Evolutionary conservation across 1,140 invertebrate genomes (phyloP).

Genomic region (Pygmarrhopalites habei): DNA sequence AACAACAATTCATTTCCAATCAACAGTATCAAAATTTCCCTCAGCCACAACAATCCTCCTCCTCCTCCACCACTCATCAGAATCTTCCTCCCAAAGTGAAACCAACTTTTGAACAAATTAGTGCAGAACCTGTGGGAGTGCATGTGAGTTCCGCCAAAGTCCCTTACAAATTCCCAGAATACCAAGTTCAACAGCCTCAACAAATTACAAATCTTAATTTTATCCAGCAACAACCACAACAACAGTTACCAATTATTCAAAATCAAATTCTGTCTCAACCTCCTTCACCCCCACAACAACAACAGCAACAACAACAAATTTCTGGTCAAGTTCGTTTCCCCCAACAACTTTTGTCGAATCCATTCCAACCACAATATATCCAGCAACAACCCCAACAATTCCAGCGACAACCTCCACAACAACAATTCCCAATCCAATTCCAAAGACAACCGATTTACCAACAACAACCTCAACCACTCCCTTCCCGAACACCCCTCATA

Average conservation of each 20-base stretch:
- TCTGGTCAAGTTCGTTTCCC: not conserved
- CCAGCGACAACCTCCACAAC: not conserved
- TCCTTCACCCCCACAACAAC: not conserved
- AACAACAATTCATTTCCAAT: not conserved
- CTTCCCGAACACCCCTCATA: not conserved
- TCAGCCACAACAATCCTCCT: too few relatives aligned
- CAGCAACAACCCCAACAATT: not conserved
- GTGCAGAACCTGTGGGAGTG: not conserved
- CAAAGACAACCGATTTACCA: not conserved
- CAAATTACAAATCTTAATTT: too few relatives aligned
- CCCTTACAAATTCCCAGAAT: conserved; percentile 1
- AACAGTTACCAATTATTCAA: not conserved
- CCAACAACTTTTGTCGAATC: not conserved
- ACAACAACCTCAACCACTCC: not conserved
- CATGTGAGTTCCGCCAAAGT: not conserved
- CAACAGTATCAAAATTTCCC: conserved; percentile 2
- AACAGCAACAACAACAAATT: conserved; percentile 5
- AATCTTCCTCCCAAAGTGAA: too few relatives aligned
- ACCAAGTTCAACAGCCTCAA: not conserved
- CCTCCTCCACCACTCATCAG: too few relatives aligned
- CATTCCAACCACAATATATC: not conserved
- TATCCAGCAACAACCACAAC: not conserved
- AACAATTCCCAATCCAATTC: not conserved
- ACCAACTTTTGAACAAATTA: conserved; percentile 8
- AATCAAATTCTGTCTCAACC: not conserved